Conservation (phyloP, 2,888 invertebrate genomes). For the Athripsodes cinereus region DNA sequence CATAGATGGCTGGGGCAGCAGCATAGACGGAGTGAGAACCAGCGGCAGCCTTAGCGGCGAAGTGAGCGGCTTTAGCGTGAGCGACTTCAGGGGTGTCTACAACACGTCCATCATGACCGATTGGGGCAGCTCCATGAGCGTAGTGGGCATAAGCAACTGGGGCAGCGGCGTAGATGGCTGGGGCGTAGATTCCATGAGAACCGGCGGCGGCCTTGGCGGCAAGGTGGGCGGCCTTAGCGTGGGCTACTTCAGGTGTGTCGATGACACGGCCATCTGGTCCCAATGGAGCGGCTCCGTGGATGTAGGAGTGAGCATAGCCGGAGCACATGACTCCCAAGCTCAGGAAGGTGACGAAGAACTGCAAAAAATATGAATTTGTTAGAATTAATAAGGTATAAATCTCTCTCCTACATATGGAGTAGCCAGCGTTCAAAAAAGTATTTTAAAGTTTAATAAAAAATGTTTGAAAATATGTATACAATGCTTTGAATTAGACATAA, state of each 20-base stretch:
- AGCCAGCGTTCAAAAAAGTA: too few relatives aligned
- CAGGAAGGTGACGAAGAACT: constrained; percentile 17
- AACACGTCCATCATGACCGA: constrained; percentile 18
- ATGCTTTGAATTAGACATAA: too few relatives aligned
- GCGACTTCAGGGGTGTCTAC: constrained; percentile 32
- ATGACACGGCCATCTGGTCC: constrained; percentile 31
- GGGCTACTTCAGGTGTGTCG: constrained; percentile 57
- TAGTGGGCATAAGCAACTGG: constrained; percentile 2
- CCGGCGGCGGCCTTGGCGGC: constrained; percentile 39
- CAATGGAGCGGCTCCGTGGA: not conserved
- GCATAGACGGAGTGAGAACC: constrained; percentile 12
- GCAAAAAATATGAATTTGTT: too few relatives aligned
- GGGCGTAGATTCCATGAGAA: constrained; percentile 5
- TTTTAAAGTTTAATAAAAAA: too few relatives aligned
- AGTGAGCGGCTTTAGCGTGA: constrained; percentile 54
- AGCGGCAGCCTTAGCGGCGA: constrained; percentile 44
- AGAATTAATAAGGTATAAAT: too few relatives aligned
- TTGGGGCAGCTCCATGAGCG: constrained; percentile 7
- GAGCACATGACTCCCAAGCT: constrained; percentile 30
- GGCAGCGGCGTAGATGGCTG: not conserved
- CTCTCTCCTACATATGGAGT: too few relatives aligned
- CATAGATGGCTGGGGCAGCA: constrained; percentile 5
- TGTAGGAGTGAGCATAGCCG: constrained; percentile 4
- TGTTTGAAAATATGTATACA: too few relatives aligned
- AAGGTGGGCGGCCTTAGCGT: constrained; percentile 54